Conservation (phyloP, 2,888 invertebrate genomes). For the Physocephala rufipes region DNA sequence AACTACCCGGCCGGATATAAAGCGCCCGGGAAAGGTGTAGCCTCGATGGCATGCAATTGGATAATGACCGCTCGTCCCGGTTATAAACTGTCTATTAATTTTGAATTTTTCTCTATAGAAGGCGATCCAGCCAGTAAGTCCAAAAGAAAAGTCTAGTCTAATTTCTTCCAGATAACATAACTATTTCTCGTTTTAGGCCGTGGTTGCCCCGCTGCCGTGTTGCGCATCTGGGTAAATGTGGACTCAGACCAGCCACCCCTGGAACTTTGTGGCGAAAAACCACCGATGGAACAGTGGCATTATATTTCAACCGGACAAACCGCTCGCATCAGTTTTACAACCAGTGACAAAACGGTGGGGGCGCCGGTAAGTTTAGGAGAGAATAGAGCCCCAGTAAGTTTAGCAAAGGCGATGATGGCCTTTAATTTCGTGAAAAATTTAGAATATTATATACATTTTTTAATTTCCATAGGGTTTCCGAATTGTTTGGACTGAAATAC, state of each 20-base stretch:
- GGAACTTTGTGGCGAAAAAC: slow-evolving; percentile 90
- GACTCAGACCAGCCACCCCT: slow-evolving; percentile 82
- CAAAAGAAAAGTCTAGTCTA: too few relatives aligned
- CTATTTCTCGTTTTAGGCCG: slow-evolving; percentile 70
- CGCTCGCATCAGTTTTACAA: slow-evolving; percentile 91
- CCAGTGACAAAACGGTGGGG: slow-evolving; percentile 93
- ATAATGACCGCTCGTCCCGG: slow-evolving; percentile 87
- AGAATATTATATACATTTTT: not conserved
- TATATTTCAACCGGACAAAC: slow-evolving; percentile 87
- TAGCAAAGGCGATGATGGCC: not conserved
- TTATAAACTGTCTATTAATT: slow-evolving; percentile 89
- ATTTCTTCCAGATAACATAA: not conserved
- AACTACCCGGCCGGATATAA: slow-evolving; percentile 92
- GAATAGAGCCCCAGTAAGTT: not conserved
- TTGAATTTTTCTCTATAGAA: slow-evolving; percentile 92
- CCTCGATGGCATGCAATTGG: slow-evolving; percentile 96
- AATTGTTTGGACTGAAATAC: slow-evolving; percentile 94
- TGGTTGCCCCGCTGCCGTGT: slow-evolving; percentile 91
- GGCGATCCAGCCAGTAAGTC: slow-evolving; percentile 84
- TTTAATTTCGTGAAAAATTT: not conserved
- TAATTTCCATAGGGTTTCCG: slow-evolving; percentile 81
- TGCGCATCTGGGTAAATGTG: slow-evolving; percentile 81
- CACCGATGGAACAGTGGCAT: slow-evolving; percentile 79
- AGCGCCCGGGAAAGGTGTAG: slow-evolving; percentile 79
- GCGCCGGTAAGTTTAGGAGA: slow-evolving; percentile 68